Base-by-base conservation (phyloP, 2,888 invertebrate genomes). In the Ectemnius continuus region DNA sequence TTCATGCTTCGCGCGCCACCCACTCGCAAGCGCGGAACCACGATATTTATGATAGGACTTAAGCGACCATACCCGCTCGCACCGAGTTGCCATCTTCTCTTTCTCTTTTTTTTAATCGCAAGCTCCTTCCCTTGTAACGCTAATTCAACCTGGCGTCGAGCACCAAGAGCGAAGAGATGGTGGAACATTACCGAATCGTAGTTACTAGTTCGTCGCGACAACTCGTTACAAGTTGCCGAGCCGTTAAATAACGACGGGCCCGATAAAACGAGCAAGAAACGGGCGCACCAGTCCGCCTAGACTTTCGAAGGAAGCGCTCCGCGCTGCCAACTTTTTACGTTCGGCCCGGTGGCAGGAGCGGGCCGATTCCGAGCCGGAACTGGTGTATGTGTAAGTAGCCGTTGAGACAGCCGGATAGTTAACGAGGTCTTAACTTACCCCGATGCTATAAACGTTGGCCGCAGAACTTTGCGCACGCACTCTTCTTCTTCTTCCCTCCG, bases 341-440 rank as follows among this genome's bases (percentile, higher is more conserved):
- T n/a, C n/a, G 61, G n/a, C 26, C 47, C 28, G 59, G n/a, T 13
- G 16, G 14, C 52, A 16, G 52, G 23, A 16, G 61, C 59, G 58
- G 20, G 61, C 58, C 65, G 77, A 73, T 73, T 48, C 76, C 36
- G 36, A 36, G 61, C 28, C 73, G 65, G 72, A 70, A 73, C 62
- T 76, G 58, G 69, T 56, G 4, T 52, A 14, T 36, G 36, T 36
- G 36, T 36, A 36, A 11, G 36, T 36, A 36, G 5, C 11, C 36
- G 36, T 11, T 11, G 36, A 36, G 36, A 36, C 36, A 61, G 28
- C 48, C 61, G 52, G 66, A 69, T 65, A 78, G 76, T 83, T 87
- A 88, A 88, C 86, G 86, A 89, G 88, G 86, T 85, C 87, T 88
- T 88, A 88, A 88, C 86, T 89, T 85, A 84, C 82, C 83, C 79